Conservation (phyloP, 1,140 invertebrate species). For the Trigoniulus corallinus region DNA sequence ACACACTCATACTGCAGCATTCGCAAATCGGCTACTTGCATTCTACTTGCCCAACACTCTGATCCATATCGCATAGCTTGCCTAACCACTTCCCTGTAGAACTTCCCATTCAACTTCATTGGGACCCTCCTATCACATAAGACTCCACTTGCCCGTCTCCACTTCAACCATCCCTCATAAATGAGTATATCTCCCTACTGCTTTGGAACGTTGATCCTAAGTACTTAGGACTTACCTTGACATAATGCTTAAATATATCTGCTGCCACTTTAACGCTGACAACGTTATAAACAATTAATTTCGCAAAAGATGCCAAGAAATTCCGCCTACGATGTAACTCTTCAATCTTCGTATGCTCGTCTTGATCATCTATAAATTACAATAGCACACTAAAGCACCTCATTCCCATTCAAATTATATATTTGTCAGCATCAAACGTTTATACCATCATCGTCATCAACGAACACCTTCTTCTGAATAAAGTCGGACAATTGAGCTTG, state of each 20-base stretch:
- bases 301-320: slow-evolving; percentile 91
- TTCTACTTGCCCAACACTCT: too few species aligned
- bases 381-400: slow-evolving; percentile 9
- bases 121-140: too few species aligned
- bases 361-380: slow-evolving; percentile 45
- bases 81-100: too few species aligned
- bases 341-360: slow-evolving; percentile 88
- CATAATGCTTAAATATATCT: slow-evolving; percentile 93
- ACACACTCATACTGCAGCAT: too few species aligned
- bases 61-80: too few species aligned
- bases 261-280: slow-evolving; percentile 79
- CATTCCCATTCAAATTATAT: not conserved
- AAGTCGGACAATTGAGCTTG: slow-evolving; percentile 74
- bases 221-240: slow-evolving; percentile 45
- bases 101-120: too few species aligned
- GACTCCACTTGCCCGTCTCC: too few species aligned
- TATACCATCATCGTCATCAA: slow-evolving; percentile 60
- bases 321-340: slow-evolving; percentile 89
- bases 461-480: slow-evolving; percentile 86
- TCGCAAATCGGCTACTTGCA: too few species aligned
- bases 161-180: too few species aligned
- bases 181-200: too few species aligned
- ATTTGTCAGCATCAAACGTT: slow-evolving; percentile 9
- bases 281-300: slow-evolving; percentile 94
- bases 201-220: not conserved